Evolutionary conservation across 2,797 vertebrate genomes (phyloP), one percentile per base, ranked within the genome.

Genomic region (Coilia nasus): DNA sequence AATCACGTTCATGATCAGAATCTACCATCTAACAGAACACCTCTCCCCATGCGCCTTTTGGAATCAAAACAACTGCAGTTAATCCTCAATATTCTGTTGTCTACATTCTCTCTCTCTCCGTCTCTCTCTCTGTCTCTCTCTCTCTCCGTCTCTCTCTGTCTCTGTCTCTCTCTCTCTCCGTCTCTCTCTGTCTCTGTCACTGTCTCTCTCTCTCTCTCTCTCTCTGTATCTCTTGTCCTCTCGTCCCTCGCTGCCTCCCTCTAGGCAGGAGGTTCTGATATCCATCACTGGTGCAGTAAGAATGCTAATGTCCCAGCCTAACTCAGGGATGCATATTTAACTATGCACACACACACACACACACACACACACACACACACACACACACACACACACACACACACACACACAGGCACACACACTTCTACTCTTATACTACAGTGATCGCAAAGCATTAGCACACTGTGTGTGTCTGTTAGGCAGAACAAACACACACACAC

Each of bases 61-160:
- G 86, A 75, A 71, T 90, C 90, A 94, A 94, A 94, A 95, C 93
- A 95, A 94, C 94, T 94, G 91, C 94, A 94, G 94, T 95, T 94
- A 94, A 94, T 95, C 90, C 92, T 91, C 86, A 89, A 88, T 92
- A 62, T 87, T 82, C 85, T 87, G 82, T 85, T 47, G 44, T 31
- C 46, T 85, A 78, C 85, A 81, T 87, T 67, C 81, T 46, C 82
- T 81, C 23, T 54, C 50, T 1, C 50, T 54, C 50, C 12, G 6
- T 54, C 6, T 54, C 7, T 54, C 50, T 6, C 17, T 21, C 10
- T 28, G 23, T 14, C 23, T 64, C 62, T 64, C 23, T 28, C 23
- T 64, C 62, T 87, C 50, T 75, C 81, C 31, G 82, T 81, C 25
- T 21, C 17, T 3, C 57, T 59, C 57, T 59, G 1, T 59, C 1